A percentile compares a stretch with the other conserved stretches of the same genome.
Conservation (phyloP, 2,113 vertebrate genomes). For the Indri indri region DNA sequence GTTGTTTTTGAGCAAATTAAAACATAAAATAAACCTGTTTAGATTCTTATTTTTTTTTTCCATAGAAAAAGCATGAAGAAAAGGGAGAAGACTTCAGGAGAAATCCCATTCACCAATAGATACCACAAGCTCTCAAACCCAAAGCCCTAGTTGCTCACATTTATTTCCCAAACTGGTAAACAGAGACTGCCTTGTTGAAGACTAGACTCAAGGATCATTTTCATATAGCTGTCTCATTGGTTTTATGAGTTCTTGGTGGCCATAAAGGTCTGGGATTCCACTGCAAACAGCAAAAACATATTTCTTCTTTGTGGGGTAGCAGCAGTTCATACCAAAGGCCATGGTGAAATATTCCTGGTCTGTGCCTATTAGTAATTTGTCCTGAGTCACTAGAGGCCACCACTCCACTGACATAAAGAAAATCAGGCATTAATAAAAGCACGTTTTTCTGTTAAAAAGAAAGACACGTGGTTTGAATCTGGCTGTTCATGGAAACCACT, state of each 20-base stretch:
- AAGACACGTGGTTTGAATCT: neutral
- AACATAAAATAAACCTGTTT: neutral
- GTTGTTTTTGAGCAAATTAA: neutral
- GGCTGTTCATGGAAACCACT: neutral
- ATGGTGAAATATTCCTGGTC: neutral
- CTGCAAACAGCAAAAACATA: conserved; percentile 22
- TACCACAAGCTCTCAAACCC: neutral
- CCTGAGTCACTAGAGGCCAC: neutral
- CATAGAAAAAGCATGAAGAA: neutral
- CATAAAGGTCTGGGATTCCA: conserved; percentile 31
- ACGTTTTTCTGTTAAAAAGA: neutral
- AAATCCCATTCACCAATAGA: neutral
- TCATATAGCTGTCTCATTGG: neutral
- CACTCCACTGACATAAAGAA: neutral
- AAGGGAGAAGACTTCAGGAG: neutral
- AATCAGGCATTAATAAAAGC: neutral
- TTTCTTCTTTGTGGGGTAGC: neutral
- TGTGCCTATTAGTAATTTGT: neutral
- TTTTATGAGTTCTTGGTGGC: conserved; percentile 32
- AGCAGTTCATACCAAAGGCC: neutral
- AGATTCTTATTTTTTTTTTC: neutral
- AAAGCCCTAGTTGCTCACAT: neutral
- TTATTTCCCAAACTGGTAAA: neutral
- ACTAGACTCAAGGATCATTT: neutral
- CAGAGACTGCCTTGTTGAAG: neutral